Evolutionary conservation across 2,888 invertebrate species (phyloP).

Genomic region (Periphyllus acericola): DNA sequence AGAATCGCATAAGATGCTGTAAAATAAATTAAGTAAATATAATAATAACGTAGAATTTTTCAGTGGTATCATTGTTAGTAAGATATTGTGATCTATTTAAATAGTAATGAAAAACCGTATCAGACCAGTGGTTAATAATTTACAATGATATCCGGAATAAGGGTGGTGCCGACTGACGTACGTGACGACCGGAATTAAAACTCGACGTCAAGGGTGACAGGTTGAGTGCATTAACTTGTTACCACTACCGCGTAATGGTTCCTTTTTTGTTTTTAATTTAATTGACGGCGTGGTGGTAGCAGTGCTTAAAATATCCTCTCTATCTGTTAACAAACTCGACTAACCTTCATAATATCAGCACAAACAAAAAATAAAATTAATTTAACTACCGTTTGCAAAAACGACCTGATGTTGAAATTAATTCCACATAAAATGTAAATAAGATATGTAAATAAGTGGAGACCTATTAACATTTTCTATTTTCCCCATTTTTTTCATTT

Average conservation of each 20-base stretch:
- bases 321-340: background rate
- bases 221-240: constrained; percentile 57
- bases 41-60: background rate
- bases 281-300: background rate
- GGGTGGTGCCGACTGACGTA: constrained; percentile 14
- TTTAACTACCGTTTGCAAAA: background rate
- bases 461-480: too few relatives aligned
- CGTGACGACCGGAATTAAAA: constrained; percentile 44
- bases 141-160: constrained; percentile 22
- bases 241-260: constrained; percentile 8
- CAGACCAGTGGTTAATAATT: constrained; percentile 11
- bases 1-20: too few relatives aligned
- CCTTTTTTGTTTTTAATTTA: constrained; percentile 48
- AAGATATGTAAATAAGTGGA: too few relatives aligned
- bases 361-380: background rate
- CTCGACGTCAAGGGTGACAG: constrained; percentile 44
- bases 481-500: too few relatives aligned
- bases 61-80: background rate
- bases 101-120: constrained; percentile 30
- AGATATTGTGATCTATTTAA: constrained; percentile 16
- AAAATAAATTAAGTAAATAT: too few relatives aligned
- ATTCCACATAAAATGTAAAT: too few relatives aligned
- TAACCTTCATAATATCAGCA: background rate
- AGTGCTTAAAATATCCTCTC: background rate
- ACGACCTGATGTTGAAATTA: too few relatives aligned